Conservation (phyloP, 2,888 invertebrate species). For the Drosophila prostipennis region DNA sequence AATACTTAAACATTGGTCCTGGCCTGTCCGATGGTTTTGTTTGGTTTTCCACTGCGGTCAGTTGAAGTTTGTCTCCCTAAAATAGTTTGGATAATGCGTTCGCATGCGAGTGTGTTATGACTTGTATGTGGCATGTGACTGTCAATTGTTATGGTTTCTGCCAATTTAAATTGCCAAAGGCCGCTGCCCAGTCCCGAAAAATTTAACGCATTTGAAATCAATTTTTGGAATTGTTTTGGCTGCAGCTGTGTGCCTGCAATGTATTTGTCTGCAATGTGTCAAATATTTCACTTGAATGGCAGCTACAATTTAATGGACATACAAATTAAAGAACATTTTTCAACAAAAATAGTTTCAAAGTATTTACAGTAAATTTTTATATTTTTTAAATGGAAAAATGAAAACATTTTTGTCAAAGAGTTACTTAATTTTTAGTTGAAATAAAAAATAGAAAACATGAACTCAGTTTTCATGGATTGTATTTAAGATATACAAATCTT, state of each 20-base stretch:
- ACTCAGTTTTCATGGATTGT: too few relatives aligned
- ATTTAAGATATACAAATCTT: too few relatives aligned
- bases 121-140: constrained; percentile 75
- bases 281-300: constrained; percentile 22
- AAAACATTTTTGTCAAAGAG: too few relatives aligned
- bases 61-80: constrained; percentile 55
- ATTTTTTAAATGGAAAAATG: neutral
- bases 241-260: constrained; percentile 15
- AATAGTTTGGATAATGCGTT: constrained; percentile 37
- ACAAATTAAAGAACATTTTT: neutral
- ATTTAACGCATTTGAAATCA: constrained; percentile 28
- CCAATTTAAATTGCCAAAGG: constrained; percentile 54
- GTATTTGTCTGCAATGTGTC: constrained; percentile 37
- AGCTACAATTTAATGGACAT: constrained; percentile 3
- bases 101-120: constrained; percentile 40
- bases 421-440: too few relatives aligned
- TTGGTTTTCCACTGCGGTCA: constrained; percentile 60
- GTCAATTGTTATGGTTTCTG: constrained; percentile 65
- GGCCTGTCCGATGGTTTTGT: constrained; percentile 17
- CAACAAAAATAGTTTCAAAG: too few relatives aligned
- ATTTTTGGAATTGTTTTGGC: constrained; percentile 34
- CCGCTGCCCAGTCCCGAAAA: neutral
- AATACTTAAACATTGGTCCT: constrained; percentile 66
- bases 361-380: neutral
- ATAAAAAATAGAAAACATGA: too few relatives aligned